Percentiles rank a stretch among this genome's conserved stretches.
These are phyloP conservation scores for Agrotis puta DNA, from an alignment of 2,888 invertebrate species.

Conservation along the genomic window DNA sequence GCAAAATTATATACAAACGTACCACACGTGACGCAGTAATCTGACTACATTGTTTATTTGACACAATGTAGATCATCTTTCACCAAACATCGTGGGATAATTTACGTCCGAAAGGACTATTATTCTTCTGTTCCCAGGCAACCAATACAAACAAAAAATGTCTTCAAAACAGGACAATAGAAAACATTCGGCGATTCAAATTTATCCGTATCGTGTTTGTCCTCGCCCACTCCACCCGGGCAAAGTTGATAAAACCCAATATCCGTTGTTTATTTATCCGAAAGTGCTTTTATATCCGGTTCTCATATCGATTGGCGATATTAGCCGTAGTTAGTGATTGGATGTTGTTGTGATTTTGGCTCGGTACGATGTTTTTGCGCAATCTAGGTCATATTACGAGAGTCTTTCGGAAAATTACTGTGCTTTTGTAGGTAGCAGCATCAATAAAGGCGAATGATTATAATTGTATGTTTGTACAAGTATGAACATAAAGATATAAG, in stretches of 20 bases:
- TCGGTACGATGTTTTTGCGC: conserved; percentile 38
- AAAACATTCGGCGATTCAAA: conserved; percentile 56
- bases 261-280: conserved; percentile 67
- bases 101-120: neutral
- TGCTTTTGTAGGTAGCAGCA: conserved; percentile 2
- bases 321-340: conserved; percentile 48
- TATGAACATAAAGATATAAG: too few species aligned
- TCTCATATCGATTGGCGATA: conserved; percentile 52
- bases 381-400: conserved; percentile 40
- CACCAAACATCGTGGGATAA: neutral
- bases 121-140: neutral
- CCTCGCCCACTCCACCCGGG: conserved; percentile 46
- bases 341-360: conserved; percentile 48
- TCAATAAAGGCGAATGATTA: conserved; percentile 3
- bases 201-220: conserved; percentile 57
- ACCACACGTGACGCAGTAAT: too few species aligned
- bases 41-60: neutral
- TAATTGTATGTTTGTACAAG: neutral
- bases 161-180: conserved; percentile 22
- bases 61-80: neutral
- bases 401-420: conserved; percentile 11
- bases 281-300: conserved; percentile 63
- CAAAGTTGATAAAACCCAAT: conserved; percentile 64
- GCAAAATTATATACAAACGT: too few species aligned
- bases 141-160: conserved; percentile 10